A percentile compares a stretch with the other conserved stretches of the same genome.
Evolutionary conservation across 2,113 vertebrate species (phyloP).

Genomic region (Pristiophorus japonicus): DNA sequence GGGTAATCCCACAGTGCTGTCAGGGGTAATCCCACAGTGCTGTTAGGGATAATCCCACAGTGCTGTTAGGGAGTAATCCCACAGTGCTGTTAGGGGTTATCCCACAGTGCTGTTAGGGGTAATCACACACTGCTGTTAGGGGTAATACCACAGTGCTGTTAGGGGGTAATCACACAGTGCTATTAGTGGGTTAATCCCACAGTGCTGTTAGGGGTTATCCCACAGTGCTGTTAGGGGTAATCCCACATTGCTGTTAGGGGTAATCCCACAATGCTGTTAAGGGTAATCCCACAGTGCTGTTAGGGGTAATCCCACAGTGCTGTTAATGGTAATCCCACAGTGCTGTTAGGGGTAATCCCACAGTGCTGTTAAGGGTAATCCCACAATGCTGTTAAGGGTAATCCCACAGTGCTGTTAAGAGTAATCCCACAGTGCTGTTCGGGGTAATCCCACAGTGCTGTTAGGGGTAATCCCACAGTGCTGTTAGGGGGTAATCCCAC

Average conservation of each 20-base stretch:
- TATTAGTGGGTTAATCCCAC: background rate
- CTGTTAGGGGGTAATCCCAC: background rate
- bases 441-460: background rate
- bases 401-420: background rate
- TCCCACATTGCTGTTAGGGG: background rate
- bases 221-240: background rate
- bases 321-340: background rate
- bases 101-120: background rate
- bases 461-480: background rate
- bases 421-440: background rate
- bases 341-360: background rate
- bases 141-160: background rate
- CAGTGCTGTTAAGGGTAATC: background rate
- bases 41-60: background rate
- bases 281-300: background rate
- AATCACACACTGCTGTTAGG: background rate
- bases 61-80: background rate
- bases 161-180: background rate
- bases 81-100: background rate
- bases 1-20: background rate
- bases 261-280: no score
- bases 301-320: background rate
- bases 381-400: background rate
- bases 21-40: no score
- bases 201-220: background rate